A percentile compares a stretch with the other conserved stretches of the same genome.
These are phyloP conservation scores for Papilio polyxenes DNA, from an alignment of 1,140 invertebrate genomes.

Conservation along the genomic window DNA sequence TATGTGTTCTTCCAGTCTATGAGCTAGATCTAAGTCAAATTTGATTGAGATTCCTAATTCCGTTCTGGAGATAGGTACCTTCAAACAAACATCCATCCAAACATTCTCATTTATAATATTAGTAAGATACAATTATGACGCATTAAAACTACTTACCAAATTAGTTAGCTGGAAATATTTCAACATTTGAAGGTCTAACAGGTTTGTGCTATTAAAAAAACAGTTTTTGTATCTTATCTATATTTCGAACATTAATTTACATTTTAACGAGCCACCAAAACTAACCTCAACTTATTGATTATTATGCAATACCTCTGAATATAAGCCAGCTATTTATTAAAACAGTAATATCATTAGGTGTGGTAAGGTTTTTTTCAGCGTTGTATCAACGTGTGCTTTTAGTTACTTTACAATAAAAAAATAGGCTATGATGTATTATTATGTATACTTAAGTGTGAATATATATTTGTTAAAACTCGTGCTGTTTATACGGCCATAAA, in stretches of 20 bases:
- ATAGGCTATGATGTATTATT: no score
- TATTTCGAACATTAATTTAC: not conserved
- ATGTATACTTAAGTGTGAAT: no score
- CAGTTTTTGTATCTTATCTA: not conserved
- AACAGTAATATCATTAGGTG: not conserved
- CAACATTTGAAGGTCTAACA: not conserved
- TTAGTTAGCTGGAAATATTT: conserved; percentile 2
- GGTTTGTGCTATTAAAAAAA: conserved; percentile 8
- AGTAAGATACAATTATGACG: not conserved
- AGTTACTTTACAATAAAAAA: no score
- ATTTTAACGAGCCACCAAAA: conserved; percentile 14
- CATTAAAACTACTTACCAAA: conserved; percentile 1
- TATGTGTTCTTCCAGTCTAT: no score
- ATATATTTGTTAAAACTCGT: not conserved
- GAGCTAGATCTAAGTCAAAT: no score
- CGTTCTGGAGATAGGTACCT: no score
- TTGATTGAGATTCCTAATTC: no score
- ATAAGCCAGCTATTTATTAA: not conserved
- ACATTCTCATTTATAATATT: no score
- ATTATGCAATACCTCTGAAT: not conserved
- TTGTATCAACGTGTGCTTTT: no score
- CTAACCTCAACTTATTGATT: conserved; percentile 7
- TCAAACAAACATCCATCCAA: no score
- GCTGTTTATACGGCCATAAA: not conserved
- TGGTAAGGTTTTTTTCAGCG: not conserved